phyloP scores from a whole-genome alignment of 1,140 invertebrate species.

The Tribolium castaneum region DNA sequence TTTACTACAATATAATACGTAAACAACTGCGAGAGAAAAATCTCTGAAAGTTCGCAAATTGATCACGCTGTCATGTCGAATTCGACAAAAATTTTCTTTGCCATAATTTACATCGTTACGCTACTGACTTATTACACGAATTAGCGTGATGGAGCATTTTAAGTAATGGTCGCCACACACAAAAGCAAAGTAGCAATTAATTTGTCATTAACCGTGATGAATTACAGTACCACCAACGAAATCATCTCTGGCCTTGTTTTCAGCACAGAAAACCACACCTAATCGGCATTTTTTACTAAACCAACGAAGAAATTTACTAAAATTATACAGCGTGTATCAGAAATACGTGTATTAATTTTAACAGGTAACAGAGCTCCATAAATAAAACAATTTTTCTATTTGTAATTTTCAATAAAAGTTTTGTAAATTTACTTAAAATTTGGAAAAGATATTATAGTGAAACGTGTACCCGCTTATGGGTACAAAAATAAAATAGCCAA shows the following conservation, averaged over 20 bases:
- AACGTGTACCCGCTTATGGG: too few relatives aligned
- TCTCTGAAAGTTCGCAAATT: conserved; percentile 3
- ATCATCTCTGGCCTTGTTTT: not conserved
- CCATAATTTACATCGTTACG: not conserved
- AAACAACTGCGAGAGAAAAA: conserved; percentile 29
- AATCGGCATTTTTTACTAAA: too few relatives aligned
- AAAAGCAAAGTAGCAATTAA: conserved; percentile 20
- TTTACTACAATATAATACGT: conserved; percentile 35
- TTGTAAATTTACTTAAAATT: too few relatives aligned
- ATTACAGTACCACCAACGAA: not conserved
- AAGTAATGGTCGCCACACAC: conserved; percentile 19
- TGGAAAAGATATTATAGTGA: too few relatives aligned
- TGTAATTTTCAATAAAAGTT: too few relatives aligned
- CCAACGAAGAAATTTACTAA: too few relatives aligned
- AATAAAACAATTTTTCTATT: too few relatives aligned
- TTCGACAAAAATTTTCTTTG: conserved; percentile 16
- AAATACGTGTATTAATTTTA: too few relatives aligned
- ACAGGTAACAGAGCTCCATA: too few relatives aligned
- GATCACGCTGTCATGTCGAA: not conserved
- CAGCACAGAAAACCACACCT: not conserved
- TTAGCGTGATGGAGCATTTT: conserved; percentile 11
- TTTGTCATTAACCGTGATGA: conserved; percentile 29
- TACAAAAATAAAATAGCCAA: too few relatives aligned
- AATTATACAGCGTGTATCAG: too few relatives aligned
- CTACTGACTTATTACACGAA: conserved; percentile 20